Evolutionary conservation across 2,113 vertebrate genomes (phyloP), one percentile per base, ranked within the genome.

Genomic region (Tachycineta bicolor): DNA sequence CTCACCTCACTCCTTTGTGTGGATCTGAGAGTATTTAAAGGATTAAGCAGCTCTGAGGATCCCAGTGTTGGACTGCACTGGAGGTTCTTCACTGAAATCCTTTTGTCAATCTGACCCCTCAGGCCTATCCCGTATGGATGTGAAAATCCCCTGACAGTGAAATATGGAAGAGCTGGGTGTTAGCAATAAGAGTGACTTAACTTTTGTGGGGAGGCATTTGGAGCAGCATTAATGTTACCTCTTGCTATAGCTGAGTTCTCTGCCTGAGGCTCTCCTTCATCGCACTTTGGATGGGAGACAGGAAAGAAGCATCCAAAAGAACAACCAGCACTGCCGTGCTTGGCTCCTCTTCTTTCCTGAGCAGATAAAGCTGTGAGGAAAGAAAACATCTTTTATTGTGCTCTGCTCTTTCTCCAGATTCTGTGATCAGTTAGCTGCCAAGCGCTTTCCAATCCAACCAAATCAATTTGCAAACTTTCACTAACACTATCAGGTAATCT

Each of bases 391-490:
- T 87, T 89, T 90, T 73, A 76, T 49, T 49, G 63, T 65, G 58
- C 16, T n/a, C 77, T 63, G 63, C 83, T 87, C 68, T 75, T 89
- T 84, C 85, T 74, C 90, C 69, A 44, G 4, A 74, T 64, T 74
- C 82, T 60, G 60, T 77, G 84, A 95, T 90, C 21, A 17, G 79
- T 92, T 95, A 84, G 87, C 74, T 94, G 93, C 82, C 83, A 92
- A 89, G 90, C 56, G 44, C 59, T 92, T 95, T 83, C 94, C 96
- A 93, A 97, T 97, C 91, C 96, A 90, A 96, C 87, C 91, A 94
- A 96, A 98, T 98, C 97, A 97, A 97, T 98, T 97, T 97, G 93
- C 94, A 97, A 96, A 97, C 93, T 97, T 97, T 91, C 84, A 78
- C 96, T 95, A 97, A 96, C 87, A 78, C 89, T 91, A 83, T 96